Percentiles rank a stretch among this genome's conserved stretches.
Evolutionary conservation across 1,140 invertebrate genomes (phyloP).

Genomic region (Drosophila malerkotliana): DNA sequence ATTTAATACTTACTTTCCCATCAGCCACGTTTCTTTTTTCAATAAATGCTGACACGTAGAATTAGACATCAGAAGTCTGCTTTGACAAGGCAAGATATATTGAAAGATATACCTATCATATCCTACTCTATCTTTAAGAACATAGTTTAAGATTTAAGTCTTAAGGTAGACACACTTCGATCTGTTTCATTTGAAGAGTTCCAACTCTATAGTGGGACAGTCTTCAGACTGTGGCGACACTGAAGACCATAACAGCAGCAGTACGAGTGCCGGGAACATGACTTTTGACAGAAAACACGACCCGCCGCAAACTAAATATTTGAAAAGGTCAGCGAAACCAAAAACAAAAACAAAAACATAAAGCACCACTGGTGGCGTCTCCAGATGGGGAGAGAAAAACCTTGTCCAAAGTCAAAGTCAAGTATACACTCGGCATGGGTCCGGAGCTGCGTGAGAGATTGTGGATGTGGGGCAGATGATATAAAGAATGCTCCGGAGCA

Average conservation of each 20-base stretch:
- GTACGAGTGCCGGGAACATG: slow-evolving; percentile 61
- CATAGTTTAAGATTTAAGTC: no score
- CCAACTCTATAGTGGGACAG: no score
- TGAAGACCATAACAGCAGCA: slow-evolving; percentile 36
- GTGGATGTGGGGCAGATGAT: slow-evolving; percentile 40
- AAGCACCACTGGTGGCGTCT: slow-evolving; percentile 1
- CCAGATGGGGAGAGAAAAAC: slow-evolving; percentile 40
- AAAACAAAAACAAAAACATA: slow-evolving; percentile 24
- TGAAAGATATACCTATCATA: neutral
- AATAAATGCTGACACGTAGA: neutral
- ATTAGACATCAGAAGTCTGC: neutral
- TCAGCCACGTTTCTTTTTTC: neutral
- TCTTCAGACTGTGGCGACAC: slow-evolving; percentile 22
- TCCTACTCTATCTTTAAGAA: neutral
- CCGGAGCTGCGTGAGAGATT: slow-evolving; percentile 63
- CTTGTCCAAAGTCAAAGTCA: slow-evolving; percentile 73
- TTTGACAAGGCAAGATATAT: neutral
- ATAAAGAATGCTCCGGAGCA: slow-evolving; percentile 65
- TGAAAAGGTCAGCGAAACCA: slow-evolving; percentile 70
- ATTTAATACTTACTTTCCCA: neutral
- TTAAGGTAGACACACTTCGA: no score
- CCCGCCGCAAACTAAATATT: slow-evolving; percentile 47
- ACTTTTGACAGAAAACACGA: slow-evolving; percentile 68
- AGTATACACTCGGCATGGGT: slow-evolving; percentile 28
- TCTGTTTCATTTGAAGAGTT: neutral